These are phyloP conservation scores for Anoplopoma fimbria DNA, from an alignment of 2,113 vertebrate genomes.

Conservation along the genomic window DNA sequence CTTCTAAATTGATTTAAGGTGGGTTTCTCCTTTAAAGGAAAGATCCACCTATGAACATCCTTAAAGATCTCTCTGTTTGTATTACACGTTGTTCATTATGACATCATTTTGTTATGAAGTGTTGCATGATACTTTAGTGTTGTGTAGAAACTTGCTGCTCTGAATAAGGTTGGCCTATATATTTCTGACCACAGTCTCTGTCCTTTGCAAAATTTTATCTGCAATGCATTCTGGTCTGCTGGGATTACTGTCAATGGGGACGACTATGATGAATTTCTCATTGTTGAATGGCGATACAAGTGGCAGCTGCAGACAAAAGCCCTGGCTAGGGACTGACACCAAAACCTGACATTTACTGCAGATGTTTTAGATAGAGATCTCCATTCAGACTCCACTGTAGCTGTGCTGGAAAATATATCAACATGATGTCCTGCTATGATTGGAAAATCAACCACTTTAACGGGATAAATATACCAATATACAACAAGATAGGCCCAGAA, in stretches of 20 bases:
- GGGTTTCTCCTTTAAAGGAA: not conserved
- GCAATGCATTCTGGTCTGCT: slow-evolving; percentile 23
- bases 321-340: slow-evolving; percentile 15
- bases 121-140: not conserved
- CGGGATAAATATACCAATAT: not conserved
- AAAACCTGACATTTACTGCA: slow-evolving; percentile 50
- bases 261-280: slow-evolving; percentile 9
- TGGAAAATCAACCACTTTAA: slow-evolving; percentile 2
- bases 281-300: slow-evolving; percentile 29
- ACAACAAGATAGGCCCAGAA: slow-evolving; percentile 7
- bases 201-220: slow-evolving; percentile 14
- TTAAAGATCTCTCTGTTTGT: not conserved
- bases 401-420: not conserved
- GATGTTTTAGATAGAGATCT: slow-evolving; percentile 48
- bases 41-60: not conserved
- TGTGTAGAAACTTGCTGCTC: not conserved
- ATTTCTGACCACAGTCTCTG: not conserved
- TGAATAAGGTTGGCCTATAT: not conserved
- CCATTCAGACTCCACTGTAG: slow-evolving; percentile 5
- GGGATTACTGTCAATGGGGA: slow-evolving; percentile 11
- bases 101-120: not conserved
- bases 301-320: slow-evolving; percentile 37
- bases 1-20: not conserved
- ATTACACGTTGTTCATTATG: not conserved
- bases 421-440: not conserved